Conservation (phyloP, 2,888 invertebrate species). For the Hyposoter dolosus region DNA sequence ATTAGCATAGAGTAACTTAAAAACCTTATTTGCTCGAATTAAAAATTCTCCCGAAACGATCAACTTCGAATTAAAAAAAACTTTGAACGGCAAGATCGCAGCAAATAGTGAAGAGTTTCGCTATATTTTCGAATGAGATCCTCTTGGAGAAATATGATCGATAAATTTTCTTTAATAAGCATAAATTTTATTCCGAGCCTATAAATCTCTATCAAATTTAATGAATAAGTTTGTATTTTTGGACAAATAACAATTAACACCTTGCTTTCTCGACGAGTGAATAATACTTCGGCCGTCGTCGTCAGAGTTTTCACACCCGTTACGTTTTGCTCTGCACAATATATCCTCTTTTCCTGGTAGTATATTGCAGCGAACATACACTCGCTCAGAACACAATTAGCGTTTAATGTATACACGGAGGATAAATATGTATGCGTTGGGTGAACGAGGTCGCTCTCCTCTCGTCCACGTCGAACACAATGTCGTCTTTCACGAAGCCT, state of each 20-base stretch:
- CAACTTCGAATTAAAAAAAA: background rate
- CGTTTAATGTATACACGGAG: slow-evolving; percentile 14
- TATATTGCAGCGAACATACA: slow-evolving; percentile 22
- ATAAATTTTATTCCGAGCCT: background rate
- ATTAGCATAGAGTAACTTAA: background rate
- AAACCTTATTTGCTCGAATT: background rate
- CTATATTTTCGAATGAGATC: background rate
- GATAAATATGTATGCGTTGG: slow-evolving; percentile 51
- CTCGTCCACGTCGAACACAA: slow-evolving; percentile 75
- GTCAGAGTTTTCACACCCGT: slow-evolving; percentile 43
- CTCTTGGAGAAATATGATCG: background rate
- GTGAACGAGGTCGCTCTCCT: slow-evolving; percentile 72
- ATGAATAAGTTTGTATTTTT: slow-evolving; percentile 40
- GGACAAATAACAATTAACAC: slow-evolving; percentile 28
- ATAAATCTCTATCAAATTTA: slow-evolving; percentile 25
- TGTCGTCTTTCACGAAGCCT: slow-evolving; percentile 77
- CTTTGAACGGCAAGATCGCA: background rate
- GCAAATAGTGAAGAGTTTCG: background rate
- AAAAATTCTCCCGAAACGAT: background rate
- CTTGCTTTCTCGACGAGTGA: slow-evolving; percentile 38
- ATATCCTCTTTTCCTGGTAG: slow-evolving; percentile 42
- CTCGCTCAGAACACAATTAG: slow-evolving; percentile 47
- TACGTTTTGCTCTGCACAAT: slow-evolving; percentile 27
- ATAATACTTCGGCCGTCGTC: slow-evolving; percentile 50
- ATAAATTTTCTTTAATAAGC: slow-evolving; percentile 12